phyloP scores from a whole-genome alignment of 2,888 invertebrate genomes.

The Venustoraphidia nigricollis region DNA sequence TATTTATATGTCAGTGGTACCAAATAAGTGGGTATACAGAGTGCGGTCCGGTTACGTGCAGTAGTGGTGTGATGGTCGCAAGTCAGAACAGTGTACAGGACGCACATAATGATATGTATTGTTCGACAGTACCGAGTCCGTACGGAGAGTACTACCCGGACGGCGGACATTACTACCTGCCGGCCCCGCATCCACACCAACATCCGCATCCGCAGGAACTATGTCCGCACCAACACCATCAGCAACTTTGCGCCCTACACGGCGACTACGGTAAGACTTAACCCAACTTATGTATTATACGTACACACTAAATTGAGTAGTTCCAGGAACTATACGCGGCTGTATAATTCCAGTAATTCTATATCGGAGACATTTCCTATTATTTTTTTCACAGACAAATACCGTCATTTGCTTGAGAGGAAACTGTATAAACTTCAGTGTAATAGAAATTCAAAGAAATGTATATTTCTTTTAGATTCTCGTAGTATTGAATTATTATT shows the following conservation, averaged over 20 bases:
- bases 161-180: conserved; percentile 32
- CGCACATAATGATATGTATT: conserved; percentile 29
- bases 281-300: neutral
- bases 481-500: no score
- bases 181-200: conserved; percentile 13
- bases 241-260: conserved; percentile 54
- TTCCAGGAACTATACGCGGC: no score
- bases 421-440: no score
- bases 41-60: neutral
- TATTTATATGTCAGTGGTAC: no score
- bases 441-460: no score
- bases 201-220: conserved; percentile 26
- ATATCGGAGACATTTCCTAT: no score
- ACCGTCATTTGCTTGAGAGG: no score
- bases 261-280: conserved; percentile 52
- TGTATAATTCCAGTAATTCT: no score
- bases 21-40: neutral
- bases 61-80: conserved; percentile 27
- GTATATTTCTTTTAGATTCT: no score
- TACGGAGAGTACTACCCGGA: conserved; percentile 41
- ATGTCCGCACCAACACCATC: conserved; percentile 48
- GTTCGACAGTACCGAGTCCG: conserved; percentile 25
- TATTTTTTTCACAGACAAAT: no score
- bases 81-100: conserved; percentile 26
- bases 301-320: no score